phyloP scores from a whole-genome alignment of 2,113 vertebrate species.

The Oreochromis niloticus region DNA sequence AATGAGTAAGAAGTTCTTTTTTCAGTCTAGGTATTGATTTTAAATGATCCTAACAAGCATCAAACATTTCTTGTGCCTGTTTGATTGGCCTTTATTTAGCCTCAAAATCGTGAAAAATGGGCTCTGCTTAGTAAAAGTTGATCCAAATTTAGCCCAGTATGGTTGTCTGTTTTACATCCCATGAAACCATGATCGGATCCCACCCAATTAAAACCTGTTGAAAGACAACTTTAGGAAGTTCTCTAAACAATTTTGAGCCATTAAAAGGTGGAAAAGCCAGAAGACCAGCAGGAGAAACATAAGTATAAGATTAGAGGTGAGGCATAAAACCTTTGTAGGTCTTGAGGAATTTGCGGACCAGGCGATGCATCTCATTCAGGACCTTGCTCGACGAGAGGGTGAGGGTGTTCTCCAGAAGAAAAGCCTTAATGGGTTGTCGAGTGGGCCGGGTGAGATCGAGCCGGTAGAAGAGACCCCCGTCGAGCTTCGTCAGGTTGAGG shows the following conservation, averaged over 20 bases:
- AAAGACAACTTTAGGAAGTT: not conserved
- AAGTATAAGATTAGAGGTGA: not conserved
- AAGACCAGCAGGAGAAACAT: not conserved
- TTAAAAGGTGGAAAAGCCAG: not conserved
- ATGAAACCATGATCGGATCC: not conserved
- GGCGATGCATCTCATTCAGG: conserved; percentile 42
- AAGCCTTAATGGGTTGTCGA: conserved; percentile 17
- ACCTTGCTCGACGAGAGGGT: conserved; percentile 56
- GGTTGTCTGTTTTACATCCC: not conserved
- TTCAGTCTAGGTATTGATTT: not conserved
- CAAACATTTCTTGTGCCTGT: not conserved
- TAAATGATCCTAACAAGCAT: accelerated
- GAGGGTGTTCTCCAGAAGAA: conserved; percentile 49
- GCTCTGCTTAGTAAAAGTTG: not conserved
- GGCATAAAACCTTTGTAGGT: conserved; percentile 45
- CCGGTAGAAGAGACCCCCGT: conserved; percentile 62
- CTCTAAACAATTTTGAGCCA: not conserved
- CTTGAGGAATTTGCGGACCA: conserved; percentile 59
- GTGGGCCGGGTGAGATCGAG: not conserved
- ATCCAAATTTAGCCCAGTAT: not conserved
- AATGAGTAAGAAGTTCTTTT: not conserved
- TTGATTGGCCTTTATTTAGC: accelerated
- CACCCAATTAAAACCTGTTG: not conserved
- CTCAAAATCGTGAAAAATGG: not conserved
- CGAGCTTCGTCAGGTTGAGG: not conserved